phyloP scores from a whole-genome alignment of 2,797 vertebrate genomes.

The Propithecus perrieri region DNA sequence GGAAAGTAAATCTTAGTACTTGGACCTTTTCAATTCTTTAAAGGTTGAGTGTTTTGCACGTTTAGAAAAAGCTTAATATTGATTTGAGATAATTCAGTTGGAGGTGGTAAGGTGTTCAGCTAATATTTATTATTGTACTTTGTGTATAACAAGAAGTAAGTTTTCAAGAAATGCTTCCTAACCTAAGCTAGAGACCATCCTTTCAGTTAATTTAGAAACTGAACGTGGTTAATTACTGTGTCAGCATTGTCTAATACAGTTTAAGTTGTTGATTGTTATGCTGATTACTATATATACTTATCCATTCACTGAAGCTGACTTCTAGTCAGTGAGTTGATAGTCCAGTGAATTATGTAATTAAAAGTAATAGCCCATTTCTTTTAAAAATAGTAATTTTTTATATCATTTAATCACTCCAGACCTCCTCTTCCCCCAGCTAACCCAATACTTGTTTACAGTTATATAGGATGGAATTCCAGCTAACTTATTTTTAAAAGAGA shows the following conservation, averaged over 20 bases:
- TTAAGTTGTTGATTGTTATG: background rate
- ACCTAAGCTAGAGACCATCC: background rate
- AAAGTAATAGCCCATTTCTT: constrained; percentile 29
- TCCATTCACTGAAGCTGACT: background rate
- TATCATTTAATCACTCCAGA: background rate
- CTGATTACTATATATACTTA: background rate
- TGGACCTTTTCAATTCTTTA: constrained; percentile 19
- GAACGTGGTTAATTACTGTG: background rate
- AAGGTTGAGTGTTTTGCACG: constrained; percentile 27
- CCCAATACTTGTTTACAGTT: background rate
- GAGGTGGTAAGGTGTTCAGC: background rate
- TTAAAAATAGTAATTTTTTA: constrained; percentile 48
- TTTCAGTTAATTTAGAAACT: constrained; percentile 25
- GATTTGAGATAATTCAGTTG: constrained; percentile 25
- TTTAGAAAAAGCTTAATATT: background rate
- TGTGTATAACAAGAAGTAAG: background rate
- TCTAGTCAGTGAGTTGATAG: background rate
- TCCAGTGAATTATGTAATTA: constrained; percentile 39
- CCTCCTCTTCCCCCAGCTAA: constrained; percentile 3
- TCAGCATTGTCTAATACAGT: background rate
- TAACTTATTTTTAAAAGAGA: constrained; percentile 45
- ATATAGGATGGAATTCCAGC: constrained; percentile 47
- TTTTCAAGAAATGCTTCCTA: constrained; percentile 18
- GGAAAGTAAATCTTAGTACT: background rate
- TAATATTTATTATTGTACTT: background rate